Conservation (phyloP, 2,113 vertebrate genomes). For the Crotalus horridus region DNA sequence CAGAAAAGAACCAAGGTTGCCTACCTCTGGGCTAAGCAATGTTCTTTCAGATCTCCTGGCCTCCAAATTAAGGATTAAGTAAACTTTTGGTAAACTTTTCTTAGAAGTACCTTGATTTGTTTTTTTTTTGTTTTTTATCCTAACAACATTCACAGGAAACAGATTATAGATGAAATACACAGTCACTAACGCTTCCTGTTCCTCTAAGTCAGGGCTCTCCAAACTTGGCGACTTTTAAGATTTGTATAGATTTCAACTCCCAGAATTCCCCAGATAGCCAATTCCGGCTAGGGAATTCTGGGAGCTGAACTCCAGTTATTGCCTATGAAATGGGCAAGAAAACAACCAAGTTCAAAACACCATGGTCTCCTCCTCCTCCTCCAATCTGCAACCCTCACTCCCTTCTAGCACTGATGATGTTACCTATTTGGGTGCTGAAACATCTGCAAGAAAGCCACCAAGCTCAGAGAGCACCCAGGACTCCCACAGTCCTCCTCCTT, state of each 20-base stretch:
- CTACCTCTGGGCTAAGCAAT: background rate
- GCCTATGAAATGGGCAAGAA: too few species aligned
- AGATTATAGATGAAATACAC: background rate
- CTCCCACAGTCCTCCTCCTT: too few species aligned
- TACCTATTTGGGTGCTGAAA: background rate
- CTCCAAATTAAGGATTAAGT: background rate
- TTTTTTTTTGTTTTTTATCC: background rate
- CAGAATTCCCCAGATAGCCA: background rate
- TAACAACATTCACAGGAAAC: background rate
- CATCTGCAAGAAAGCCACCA: background rate
- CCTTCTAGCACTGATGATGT: too few species aligned
- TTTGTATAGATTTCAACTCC: background rate
- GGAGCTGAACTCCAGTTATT: too few species aligned
- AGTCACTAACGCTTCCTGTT: background rate
- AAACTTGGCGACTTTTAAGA: too few species aligned
- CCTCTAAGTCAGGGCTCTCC: background rate
- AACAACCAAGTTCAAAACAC: too few species aligned
- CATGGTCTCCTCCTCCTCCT: too few species aligned
- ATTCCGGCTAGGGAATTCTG: too few species aligned
- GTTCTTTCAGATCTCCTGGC: too few species aligned
- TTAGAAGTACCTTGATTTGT: too few species aligned
- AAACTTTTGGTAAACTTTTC: background rate
- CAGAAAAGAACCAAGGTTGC: too few species aligned
- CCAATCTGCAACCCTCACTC: too few species aligned
- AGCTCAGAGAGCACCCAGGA: background rate